A percentile compares a stretch with the other conserved stretches of the same genome.
Evolutionary conservation across 2,797 vertebrate genomes (phyloP).

Genomic region (Schizopygopsis malacanthus): DNA sequence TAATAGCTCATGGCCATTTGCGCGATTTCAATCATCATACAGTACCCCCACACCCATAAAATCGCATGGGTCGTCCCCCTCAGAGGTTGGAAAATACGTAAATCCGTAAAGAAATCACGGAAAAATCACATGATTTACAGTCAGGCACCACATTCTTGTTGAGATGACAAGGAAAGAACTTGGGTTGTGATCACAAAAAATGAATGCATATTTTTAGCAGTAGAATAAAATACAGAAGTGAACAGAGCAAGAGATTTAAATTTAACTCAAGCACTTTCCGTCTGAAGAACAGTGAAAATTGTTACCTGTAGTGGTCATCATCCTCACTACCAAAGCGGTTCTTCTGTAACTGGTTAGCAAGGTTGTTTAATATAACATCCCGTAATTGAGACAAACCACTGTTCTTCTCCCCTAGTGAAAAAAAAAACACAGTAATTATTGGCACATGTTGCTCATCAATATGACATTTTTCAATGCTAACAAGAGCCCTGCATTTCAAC

Average conservation of each 20-base stretch:
- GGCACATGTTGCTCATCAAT: neutral
- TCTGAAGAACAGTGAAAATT: neutral
- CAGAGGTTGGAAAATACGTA: too few species aligned
- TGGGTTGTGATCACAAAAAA: neutral
- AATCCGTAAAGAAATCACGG: too few species aligned
- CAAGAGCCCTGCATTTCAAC: too few species aligned
- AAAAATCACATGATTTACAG: too few species aligned
- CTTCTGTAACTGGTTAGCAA: conserved; percentile 95
- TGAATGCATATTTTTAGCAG: neutral
- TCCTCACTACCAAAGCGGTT: conserved; percentile 98
- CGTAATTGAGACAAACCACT: conserved; percentile 91
- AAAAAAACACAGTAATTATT: neutral
- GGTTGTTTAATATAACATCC: conserved; percentile 92
- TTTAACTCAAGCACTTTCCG: neutral
- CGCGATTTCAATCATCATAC: too few species aligned
- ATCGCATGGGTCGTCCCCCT: too few species aligned
- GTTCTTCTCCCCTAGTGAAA: conserved; percentile 88
- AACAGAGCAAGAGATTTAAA: neutral
- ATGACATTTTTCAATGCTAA: neutral
- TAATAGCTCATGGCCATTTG: too few species aligned
- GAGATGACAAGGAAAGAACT: neutral
- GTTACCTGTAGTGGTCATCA: conserved; percentile 95
- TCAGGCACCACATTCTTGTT: neutral
- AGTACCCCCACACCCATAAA: too few species aligned
- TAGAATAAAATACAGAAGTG: neutral